phyloP scores from a whole-genome alignment of 2,888 invertebrate genomes.

The Xylota segnis region DNA sequence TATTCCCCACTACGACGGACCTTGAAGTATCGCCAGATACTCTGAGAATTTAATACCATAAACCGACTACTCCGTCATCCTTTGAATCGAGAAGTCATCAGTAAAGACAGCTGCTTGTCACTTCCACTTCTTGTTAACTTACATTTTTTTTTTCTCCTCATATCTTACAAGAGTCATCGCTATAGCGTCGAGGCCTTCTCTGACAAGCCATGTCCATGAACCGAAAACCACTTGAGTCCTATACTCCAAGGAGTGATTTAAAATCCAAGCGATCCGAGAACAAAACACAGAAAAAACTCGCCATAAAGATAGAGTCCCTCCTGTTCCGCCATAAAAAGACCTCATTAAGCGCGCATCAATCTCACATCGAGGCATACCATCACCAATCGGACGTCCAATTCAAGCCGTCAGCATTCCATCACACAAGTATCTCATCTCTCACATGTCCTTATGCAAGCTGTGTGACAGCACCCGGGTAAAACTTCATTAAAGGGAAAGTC shows the following conservation, averaged over 20 bases:
- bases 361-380: conserved; percentile 42
- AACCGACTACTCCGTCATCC: background rate
- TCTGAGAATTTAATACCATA: too few species aligned
- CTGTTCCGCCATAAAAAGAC: conserved; percentile 40
- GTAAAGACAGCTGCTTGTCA: background rate
- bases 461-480: conserved; percentile 16
- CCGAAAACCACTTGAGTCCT: conserved; percentile 39
- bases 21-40: too few species aligned
- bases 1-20: too few species aligned
- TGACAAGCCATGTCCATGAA: background rate
- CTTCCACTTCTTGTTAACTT: background rate
- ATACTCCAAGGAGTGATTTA: conserved; percentile 45
- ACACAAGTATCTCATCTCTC: conserved; percentile 31
- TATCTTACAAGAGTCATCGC: too few species aligned
- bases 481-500: conserved; percentile 72
- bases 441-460: conserved; percentile 33
- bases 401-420: conserved; percentile 46
- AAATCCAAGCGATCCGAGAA: conserved; percentile 3
- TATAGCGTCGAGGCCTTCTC: background rate
- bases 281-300: background rate
- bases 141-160: background rate
- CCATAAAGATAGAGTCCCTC: conserved; percentile 21
- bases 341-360: conserved; percentile 65
- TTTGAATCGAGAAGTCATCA: background rate
- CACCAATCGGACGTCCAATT: conserved; percentile 27